Evolutionary conservation across 2,797 vertebrate species (phyloP).

Genomic region (Avahi laniger): DNA sequence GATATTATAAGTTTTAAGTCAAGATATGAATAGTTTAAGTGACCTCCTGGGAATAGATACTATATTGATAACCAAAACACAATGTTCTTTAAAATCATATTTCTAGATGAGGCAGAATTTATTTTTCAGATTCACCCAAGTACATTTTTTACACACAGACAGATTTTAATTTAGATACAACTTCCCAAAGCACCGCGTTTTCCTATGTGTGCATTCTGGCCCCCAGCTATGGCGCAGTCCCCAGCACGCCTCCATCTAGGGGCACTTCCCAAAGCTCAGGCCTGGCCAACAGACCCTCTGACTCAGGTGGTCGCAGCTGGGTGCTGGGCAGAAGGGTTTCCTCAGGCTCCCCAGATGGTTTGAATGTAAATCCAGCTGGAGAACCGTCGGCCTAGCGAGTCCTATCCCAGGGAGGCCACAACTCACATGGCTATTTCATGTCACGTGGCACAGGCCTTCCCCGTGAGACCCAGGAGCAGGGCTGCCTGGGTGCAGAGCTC

Average conservation of each 20-base stretch:
- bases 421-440: neutral
- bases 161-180: neutral
- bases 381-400: fast-evolving
- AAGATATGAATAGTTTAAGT: neutral
- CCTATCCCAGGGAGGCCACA: neutral
- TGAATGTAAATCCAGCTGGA: neutral
- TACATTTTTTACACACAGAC: neutral
- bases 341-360: neutral
- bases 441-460: neutral
- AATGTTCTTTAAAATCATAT: neutral
- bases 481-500: neutral
- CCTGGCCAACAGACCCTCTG: neutral
- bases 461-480: neutral
- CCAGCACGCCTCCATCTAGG: neutral
- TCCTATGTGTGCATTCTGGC: neutral
- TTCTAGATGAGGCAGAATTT: neutral
- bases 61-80: neutral
- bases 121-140: neutral
- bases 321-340: neutral
- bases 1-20: neutral
- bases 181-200: neutral
- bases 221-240: neutral
- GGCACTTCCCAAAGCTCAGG: neutral
- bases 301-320: neutral
- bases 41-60: neutral